A percentile compares a stretch with the other conserved stretches of the same genome.
Conservation (phyloP, 1,140 invertebrate species). For the Mizuhopecten yessoensis region DNA sequence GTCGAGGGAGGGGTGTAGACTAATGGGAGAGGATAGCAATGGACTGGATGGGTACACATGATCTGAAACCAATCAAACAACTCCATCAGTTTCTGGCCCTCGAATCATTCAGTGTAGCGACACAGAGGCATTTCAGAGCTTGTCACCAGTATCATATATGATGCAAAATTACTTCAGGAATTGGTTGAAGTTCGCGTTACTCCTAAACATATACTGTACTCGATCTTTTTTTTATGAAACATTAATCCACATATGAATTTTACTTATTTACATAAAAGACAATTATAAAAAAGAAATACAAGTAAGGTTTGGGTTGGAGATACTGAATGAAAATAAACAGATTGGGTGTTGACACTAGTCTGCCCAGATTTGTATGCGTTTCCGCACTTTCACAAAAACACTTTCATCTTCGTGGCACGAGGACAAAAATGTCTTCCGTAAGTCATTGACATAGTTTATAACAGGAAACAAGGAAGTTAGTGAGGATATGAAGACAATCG, state of each 20-base stretch:
- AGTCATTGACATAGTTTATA: conserved; percentile 26
- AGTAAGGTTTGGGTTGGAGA: no score
- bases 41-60: conserved; percentile 64
- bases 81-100: background rate
- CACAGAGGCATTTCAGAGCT: no score
- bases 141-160: no score
- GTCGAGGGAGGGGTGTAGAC: conserved; percentile 64
- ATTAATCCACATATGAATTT: no score
- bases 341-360: conserved; percentile 14
- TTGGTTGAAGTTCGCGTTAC: no score
- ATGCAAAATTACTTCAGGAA: no score
- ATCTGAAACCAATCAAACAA: conserved; percentile 59
- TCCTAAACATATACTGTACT: no score
- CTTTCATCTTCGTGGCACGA: background rate
- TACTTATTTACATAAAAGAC: no score
- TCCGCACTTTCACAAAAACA: conserved; percentile 32
- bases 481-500: conserved; percentile 21
- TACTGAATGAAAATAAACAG: background rate
- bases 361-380: background rate
- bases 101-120: no score
- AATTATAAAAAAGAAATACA: no score
- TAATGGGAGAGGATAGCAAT: conserved; percentile 58
- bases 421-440: conserved; percentile 38
- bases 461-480: conserved; percentile 33
- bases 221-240: no score